Evolutionary conservation across 2,113 vertebrate genomes (phyloP).

Genomic region (Prunella fulvescens): DNA sequence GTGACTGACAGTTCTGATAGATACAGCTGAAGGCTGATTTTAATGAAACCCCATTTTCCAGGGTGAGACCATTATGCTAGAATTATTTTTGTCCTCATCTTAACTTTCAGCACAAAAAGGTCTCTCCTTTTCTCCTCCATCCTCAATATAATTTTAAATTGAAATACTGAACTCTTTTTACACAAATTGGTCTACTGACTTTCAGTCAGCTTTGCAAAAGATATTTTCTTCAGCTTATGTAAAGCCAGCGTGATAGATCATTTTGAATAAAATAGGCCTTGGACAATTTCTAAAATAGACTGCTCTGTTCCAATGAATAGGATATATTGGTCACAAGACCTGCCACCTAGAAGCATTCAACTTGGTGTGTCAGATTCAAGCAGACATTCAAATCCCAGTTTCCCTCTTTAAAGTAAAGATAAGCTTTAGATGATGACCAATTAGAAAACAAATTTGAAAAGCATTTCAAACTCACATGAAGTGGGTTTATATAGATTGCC

Average conservation of each 20-base stretch:
- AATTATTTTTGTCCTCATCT: conserved; percentile 29
- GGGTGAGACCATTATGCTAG: neutral
- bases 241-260: neutral
- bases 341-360: neutral
- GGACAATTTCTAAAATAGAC: conserved; percentile 7
- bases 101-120: conserved; percentile 18
- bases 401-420: neutral
- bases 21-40: neutral
- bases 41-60: conserved; percentile 34
- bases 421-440: neutral
- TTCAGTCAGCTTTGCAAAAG: conserved; percentile 10
- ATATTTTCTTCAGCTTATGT: conserved; percentile 32
- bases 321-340: neutral
- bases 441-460: neutral
- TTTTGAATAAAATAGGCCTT: conserved; percentile 22
- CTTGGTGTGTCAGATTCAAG: neutral
- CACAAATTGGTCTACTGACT: conserved; percentile 9
- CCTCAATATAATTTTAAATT: conserved; percentile 11
- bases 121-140: conserved; percentile 13
- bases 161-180: conserved; percentile 1
- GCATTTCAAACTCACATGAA: neutral
- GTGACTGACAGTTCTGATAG: conserved; percentile 39
- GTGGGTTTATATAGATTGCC: too few relatives aligned
- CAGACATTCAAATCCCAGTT: neutral
- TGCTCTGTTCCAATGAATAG: conserved; percentile 1